These are phyloP conservation scores for Lithosia quadra DNA, from an alignment of 2,888 invertebrate species.

Conservation along the genomic window DNA sequence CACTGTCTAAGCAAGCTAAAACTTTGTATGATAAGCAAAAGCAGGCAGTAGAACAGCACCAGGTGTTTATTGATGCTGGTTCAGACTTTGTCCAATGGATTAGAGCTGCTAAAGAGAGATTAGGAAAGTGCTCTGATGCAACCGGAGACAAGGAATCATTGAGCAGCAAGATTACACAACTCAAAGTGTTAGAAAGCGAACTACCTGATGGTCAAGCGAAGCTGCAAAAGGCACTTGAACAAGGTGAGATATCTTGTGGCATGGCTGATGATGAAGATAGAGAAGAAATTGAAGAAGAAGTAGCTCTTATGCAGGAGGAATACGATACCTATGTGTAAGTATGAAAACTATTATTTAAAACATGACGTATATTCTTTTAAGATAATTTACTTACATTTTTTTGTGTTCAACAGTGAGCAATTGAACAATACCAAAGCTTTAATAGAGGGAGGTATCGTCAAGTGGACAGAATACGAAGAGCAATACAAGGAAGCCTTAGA, in stretches of 20 bases:
- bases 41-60: slow-evolving; percentile 96
- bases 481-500: slow-evolving; percentile 95
- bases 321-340: slow-evolving; percentile 94
- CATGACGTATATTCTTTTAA: background rate
- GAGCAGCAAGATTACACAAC: slow-evolving; percentile 94
- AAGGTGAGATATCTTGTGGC: slow-evolving; percentile 95
- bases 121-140: slow-evolving; percentile 97
- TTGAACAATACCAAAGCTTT: slow-evolving; percentile 92
- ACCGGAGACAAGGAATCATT: slow-evolving; percentile 96
- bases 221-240: slow-evolving; percentile 92
- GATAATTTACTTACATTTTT: background rate
- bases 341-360: slow-evolving; percentile 5
- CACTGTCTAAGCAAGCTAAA: slow-evolving; percentile 95
- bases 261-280: slow-evolving; percentile 94
- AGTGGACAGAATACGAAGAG: slow-evolving; percentile 98
- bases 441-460: slow-evolving; percentile 95
- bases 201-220: slow-evolving; percentile 94
- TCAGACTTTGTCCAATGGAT: slow-evolving; percentile 98
- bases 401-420: slow-evolving; percentile 87
- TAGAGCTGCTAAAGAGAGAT: slow-evolving; percentile 94
- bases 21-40: slow-evolving; percentile 96
- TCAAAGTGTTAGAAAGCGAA: slow-evolving; percentile 94
- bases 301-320: slow-evolving; percentile 95
- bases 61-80: slow-evolving; percentile 96
- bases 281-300: slow-evolving; percentile 97